Evolutionary conservation across 2,113 vertebrate genomes (phyloP).

Genomic region (Mellivora capensis): DNA sequence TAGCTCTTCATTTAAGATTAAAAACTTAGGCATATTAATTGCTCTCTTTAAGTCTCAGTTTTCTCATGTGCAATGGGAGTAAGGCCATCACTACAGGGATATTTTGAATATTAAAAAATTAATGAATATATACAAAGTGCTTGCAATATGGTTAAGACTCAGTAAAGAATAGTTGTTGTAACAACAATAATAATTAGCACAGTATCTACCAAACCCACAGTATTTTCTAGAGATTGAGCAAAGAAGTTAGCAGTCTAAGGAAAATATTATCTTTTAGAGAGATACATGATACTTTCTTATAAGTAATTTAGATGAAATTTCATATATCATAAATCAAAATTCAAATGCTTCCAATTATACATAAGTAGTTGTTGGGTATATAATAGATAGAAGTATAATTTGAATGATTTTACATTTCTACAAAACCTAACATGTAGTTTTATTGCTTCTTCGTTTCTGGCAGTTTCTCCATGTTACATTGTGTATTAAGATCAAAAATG

Average conservation of each 20-base stretch:
- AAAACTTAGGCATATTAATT: not conserved
- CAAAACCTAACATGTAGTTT: slow-evolving; percentile 12
- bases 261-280: slow-evolving; percentile 8
- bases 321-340: slow-evolving; percentile 2
- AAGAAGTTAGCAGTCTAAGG: slow-evolving; percentile 1
- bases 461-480: slow-evolving; percentile 9
- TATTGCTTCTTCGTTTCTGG: not conserved
- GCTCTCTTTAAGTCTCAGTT: not conserved
- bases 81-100: not conserved
- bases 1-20: not conserved
- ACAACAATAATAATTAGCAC: not conserved
- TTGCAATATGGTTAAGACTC: not conserved
- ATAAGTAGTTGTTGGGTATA: not conserved
- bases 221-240: not conserved
- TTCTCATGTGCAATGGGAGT: not conserved
- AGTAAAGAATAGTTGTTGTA: not conserved
- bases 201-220: not conserved
- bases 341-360: slow-evolving; percentile 2
- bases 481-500: not conserved
- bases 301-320: slow-evolving; percentile 32
- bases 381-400: not conserved
- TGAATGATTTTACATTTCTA: slow-evolving; percentile 22
- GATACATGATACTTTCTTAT: not conserved
- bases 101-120: slow-evolving; percentile 40
- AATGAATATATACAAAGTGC: not conserved